Evolutionary conservation across 2,113 vertebrate species (phyloP).

Genomic region (Myrmecophaga tridactyla): DNA sequence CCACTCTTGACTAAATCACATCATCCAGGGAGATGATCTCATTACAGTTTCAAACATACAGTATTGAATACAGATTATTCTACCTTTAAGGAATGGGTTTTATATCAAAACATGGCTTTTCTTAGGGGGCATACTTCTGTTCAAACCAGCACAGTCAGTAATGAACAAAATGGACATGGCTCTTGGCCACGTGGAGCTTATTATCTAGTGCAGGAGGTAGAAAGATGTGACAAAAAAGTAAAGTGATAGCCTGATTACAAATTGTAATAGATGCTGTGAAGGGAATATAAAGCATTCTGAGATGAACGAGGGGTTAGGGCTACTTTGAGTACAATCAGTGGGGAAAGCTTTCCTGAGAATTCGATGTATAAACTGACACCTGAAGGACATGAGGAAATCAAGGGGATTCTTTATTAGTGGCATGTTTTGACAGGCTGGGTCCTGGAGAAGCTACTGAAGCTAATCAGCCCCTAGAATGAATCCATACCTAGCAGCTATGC

Average conservation of each 20-base stretch:
- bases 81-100: too few relatives aligned
- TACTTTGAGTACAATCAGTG: background rate
- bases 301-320: too few relatives aligned
- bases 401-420: accelerated
- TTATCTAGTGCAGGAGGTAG: background rate
- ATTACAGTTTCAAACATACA: too few relatives aligned
- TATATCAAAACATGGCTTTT: too few relatives aligned
- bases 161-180: background rate
- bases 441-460: too few relatives aligned
- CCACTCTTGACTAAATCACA: too few relatives aligned
- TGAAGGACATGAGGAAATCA: background rate
- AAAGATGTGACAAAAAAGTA: background rate
- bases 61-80: too few relatives aligned
- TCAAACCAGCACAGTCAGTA: too few relatives aligned
- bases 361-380: background rate
- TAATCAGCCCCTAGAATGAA: accelerated
- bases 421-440: accelerated
- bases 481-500: too few relatives aligned
- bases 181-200: background rate
- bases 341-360: background rate
- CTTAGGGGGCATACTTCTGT: too few relatives aligned
- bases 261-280: background rate
- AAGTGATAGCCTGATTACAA: too few relatives aligned
- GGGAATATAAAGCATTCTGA: background rate
- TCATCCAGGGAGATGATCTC: too few relatives aligned